Evolutionary conservation across 2,797 vertebrate genomes (phyloP).

Genomic region (Ceyx erithaca): DNA sequence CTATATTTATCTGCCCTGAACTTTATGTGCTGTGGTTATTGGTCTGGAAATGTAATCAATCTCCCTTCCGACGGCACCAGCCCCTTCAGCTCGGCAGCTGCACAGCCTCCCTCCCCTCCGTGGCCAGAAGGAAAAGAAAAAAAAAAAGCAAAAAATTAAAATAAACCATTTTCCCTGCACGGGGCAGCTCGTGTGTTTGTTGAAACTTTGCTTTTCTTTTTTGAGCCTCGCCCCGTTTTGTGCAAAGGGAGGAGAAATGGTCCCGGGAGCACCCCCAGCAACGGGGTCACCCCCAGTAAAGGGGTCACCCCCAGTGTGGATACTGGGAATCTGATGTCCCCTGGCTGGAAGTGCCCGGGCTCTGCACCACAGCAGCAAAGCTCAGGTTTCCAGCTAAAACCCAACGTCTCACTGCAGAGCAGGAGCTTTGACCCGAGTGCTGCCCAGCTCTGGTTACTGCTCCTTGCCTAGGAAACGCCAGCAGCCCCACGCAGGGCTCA

Average conservation of each 20-base stretch:
- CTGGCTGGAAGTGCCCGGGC: background rate
- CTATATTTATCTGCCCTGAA: background rate
- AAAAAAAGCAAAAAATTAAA: background rate
- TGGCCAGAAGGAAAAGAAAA: background rate
- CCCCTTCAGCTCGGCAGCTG: background rate
- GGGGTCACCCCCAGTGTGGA: background rate
- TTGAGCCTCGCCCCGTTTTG: background rate
- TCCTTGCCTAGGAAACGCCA: background rate
- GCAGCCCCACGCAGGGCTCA: background rate
- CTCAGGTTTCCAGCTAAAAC: background rate
- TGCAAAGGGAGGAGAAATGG: background rate
- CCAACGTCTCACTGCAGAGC: background rate
- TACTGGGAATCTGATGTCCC: fast-evolving
- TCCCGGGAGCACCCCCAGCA: background rate
- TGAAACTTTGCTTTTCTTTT: background rate
- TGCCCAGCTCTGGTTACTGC: slow-evolving; percentile 4
- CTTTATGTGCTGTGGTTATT: slow-evolving; percentile 4
- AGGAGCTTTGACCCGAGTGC: background rate
- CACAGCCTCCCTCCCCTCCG: fast-evolving
- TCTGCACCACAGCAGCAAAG: background rate
- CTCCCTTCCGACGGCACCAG: background rate
- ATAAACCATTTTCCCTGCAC: fast-evolving
- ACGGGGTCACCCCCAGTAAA: fast-evolving
- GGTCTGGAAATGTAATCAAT: background rate
- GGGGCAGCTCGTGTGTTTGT: background rate